Conservation (phyloP, 2,797 vertebrate species). For the Myotis vivesi region DNA sequence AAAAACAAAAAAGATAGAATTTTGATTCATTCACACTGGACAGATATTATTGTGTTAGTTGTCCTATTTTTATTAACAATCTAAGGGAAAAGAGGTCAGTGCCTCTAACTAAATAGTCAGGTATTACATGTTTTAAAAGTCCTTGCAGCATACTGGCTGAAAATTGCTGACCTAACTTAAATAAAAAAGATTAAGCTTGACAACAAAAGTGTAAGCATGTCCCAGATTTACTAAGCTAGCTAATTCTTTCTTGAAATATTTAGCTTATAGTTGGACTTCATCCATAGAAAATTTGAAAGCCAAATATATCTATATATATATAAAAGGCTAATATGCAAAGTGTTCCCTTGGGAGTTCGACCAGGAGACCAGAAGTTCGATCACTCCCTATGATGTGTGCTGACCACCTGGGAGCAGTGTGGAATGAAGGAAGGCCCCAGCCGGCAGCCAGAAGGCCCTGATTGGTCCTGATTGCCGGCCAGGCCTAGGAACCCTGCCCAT, state of each 20-base stretch:
- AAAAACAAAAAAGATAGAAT: not conserved
- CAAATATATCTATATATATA: not conserved
- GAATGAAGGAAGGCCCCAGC: no score
- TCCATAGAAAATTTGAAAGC: not conserved
- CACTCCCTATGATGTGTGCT: no score
- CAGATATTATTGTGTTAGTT: not conserved
- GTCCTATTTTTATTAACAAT: not conserved
- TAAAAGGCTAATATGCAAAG: no score
- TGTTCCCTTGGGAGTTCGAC: no score
- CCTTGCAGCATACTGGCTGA: not conserved
- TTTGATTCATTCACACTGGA: not conserved
- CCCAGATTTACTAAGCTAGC: not conserved
- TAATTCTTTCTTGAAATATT: not conserved
- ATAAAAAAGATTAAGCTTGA: not conserved
- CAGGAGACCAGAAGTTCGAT: no score
- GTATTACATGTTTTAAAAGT: not conserved
- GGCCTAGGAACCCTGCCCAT: no score
- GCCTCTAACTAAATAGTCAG: not conserved
- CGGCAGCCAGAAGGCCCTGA: no score
- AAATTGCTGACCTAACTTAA: not conserved
- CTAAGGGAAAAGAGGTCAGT: not conserved
- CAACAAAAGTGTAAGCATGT: not conserved
- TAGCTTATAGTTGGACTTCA: conserved; percentile 9
- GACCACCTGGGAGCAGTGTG: no score
- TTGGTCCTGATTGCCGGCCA: no score